Conservation (phyloP, 2,113 vertebrate species). For the Semnopithecus entellus region DNA sequence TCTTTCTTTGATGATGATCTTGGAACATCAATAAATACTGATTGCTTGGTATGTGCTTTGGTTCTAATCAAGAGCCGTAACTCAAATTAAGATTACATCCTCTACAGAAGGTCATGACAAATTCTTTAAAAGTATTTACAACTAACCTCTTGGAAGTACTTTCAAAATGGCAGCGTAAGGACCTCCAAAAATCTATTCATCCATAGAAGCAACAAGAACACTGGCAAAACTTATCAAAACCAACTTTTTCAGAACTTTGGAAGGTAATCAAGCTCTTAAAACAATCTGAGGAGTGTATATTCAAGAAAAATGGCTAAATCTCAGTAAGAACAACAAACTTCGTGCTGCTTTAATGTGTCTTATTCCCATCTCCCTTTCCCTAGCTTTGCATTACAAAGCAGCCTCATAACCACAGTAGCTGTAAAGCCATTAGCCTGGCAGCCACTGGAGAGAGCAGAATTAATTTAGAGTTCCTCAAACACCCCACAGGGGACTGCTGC, state of each 20-base stretch:
- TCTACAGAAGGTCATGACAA: neutral
- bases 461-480: neutral
- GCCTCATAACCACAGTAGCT: neutral
- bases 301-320: neutral
- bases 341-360: neutral
- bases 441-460: neutral
- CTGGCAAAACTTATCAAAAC: neutral
- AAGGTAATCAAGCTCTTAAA: neutral
- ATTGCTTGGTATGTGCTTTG: neutral
- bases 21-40: neutral
- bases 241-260: constrained; percentile 8
- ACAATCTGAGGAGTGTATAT: neutral
- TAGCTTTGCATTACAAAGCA: neutral
- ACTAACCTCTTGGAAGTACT: neutral
- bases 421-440: neutral
- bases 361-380: neutral
- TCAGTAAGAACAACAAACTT: neutral
- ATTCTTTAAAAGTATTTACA: neutral
- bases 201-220: neutral
- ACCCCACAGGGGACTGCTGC: too few species aligned
- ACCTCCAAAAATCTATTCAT: neutral
- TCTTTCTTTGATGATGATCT: neutral
- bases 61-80: neutral
- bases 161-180: neutral
- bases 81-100: neutral